Evolutionary conservation across 2,888 invertebrate species (phyloP).

Genomic region (Pseudoips prasinana): DNA sequence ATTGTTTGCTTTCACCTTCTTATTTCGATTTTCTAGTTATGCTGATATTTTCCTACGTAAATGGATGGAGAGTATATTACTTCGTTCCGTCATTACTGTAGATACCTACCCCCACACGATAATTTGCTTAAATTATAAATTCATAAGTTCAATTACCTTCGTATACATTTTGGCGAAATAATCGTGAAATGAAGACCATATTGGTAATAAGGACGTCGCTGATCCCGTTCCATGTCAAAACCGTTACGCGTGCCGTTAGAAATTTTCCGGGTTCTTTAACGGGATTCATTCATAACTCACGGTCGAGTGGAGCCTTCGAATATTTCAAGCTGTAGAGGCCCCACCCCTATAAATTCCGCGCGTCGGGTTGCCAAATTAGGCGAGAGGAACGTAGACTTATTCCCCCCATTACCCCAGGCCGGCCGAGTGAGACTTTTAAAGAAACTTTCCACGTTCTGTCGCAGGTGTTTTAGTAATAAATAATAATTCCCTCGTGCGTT

Average conservation of each 20-base stretch:
- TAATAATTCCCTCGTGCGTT: slow-evolving; percentile 46
- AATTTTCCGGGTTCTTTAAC: slow-evolving; percentile 81
- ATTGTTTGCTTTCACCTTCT: slow-evolving; percentile 34
- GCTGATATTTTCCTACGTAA: slow-evolving; percentile 7
- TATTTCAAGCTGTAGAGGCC: slow-evolving; percentile 75
- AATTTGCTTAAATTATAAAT: slow-evolving; percentile 18
- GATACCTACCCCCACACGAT: background rate
- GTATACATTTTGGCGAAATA: background rate
- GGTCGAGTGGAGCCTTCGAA: slow-evolving; percentile 79
- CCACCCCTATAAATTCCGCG: slow-evolving; percentile 79
- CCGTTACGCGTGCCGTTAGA: slow-evolving; percentile 62
- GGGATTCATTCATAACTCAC: slow-evolving; percentile 82
- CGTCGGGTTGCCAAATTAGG: slow-evolving; percentile 82
- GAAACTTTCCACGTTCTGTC: slow-evolving; percentile 64
- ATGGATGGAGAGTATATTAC: slow-evolving; percentile 5
- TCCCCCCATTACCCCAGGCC: slow-evolving; percentile 64
- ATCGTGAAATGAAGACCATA: slow-evolving; percentile 20
- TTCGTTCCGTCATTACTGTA: slow-evolving; percentile 13
- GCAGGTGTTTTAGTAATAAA: slow-evolving; percentile 62
- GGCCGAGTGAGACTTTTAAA: slow-evolving; percentile 53
- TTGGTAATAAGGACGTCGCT: slow-evolving; percentile 26
- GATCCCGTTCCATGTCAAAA: slow-evolving; percentile 44
- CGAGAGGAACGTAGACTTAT: slow-evolving; percentile 76
- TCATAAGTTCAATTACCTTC: slow-evolving; percentile 27
- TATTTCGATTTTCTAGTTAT: slow-evolving; percentile 21